Evolutionary conservation across 2,888 invertebrate species (phyloP), one percentile per base, ranked within the genome.

Genomic region (Polyommatus iphigenia): DNA sequence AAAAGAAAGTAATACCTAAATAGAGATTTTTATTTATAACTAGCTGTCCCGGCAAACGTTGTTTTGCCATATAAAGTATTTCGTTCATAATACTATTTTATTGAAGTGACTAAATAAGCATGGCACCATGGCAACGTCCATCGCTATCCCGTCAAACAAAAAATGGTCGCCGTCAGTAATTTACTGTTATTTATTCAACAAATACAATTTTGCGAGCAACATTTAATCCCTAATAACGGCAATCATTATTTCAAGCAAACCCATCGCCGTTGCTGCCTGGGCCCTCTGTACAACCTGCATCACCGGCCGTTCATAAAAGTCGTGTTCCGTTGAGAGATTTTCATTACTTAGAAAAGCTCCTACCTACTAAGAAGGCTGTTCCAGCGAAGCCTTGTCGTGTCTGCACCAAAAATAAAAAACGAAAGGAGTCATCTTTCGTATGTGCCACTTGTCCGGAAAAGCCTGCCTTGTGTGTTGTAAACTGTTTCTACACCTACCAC

Each of bases 381-480:
- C 76, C 36, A 41, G 36, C 36, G 36, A 78, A 78, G 67, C 78
- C 20, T 50, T 50, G 50, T 50, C 50, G 50, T 3, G 50, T 50
- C 50, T 50, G 50, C 50, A 50, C 50, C 3, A 13, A 13, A 50
- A 50, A 50, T 13, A 13, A 50, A 46, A 46, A 46, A 46, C 46
- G 46, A 46, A 46, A 46, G 8, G 46, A 46, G 13, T 10, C 46
- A 46, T 46, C 46, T 46, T 2, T 46, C 46, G 46, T 46, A 13
- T 46, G 46, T 10, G 46, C 46, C 46, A 13, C 13, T 46, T 46
- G 13, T 46, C 46, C 46, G 46, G 46, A 46, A 80, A 80, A 78
- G 78, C 80, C 78, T 79, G 80, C 77, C 80, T 79, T 71, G 80
- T 80, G 59, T 80, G 81, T 78, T 77, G 79, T 41, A 79, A 80